These are phyloP conservation scores for Ptilodon capucinus DNA, from an alignment of 2,888 invertebrate genomes.

Conservation along the genomic window DNA sequence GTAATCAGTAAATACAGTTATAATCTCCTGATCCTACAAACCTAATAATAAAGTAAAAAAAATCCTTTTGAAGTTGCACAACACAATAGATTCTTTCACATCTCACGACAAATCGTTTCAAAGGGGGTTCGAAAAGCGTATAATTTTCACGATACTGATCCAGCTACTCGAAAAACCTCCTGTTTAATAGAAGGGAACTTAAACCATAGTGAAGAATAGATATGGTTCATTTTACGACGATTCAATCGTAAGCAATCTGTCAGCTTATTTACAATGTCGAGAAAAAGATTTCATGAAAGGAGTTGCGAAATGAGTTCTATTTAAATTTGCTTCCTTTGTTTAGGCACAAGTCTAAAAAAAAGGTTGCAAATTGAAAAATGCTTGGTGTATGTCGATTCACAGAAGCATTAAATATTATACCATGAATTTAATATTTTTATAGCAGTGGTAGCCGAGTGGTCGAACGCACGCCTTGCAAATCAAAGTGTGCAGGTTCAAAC, in stretches of 20 bases:
- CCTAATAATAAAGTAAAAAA: slow-evolving; percentile 47
- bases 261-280: slow-evolving; percentile 63
- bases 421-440: too few species aligned
- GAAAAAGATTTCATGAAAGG: slow-evolving; percentile 61
- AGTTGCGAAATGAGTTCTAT: slow-evolving; percentile 66
- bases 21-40: not conserved
- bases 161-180: slow-evolving; percentile 49
- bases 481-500: too few species aligned
- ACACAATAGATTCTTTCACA: slow-evolving; percentile 46
- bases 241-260: slow-evolving; percentile 27
- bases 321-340: slow-evolving; percentile 56
- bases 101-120: slow-evolving; percentile 64
- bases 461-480: too few species aligned
- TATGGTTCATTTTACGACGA: slow-evolving; percentile 1
- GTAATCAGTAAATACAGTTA: too few species aligned
- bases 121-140: slow-evolving; percentile 51
- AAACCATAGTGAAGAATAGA: not conserved
- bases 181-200: not conserved
- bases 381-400: too few species aligned
- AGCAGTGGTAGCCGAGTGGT: too few species aligned
- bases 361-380: slow-evolving; percentile 38
- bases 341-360: slow-evolving; percentile 36
- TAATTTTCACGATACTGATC: slow-evolving; percentile 71
- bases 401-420: too few species aligned
- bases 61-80: slow-evolving; percentile 72